Percentiles rank a stretch among this genome's conserved stretches.
phyloP scores from a whole-genome alignment of 1,140 invertebrate genomes.

The Papilio dardanus region DNA sequence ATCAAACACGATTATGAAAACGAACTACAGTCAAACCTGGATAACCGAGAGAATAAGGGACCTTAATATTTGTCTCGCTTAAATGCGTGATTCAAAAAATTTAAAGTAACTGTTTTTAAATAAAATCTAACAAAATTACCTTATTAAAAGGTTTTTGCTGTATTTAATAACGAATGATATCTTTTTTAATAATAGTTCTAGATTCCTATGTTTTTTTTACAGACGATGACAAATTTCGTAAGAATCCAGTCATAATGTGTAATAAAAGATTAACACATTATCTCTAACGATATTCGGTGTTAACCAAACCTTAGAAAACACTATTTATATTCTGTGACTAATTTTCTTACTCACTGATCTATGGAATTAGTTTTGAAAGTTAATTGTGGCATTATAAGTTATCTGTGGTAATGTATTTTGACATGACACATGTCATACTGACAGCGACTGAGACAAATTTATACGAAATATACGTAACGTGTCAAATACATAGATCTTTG shows the following conservation, averaged over 20 bases:
- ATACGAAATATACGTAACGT: no score
- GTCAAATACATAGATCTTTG: no score
- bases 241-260: background rate
- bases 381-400: background rate
- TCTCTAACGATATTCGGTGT: slow-evolving; percentile 10
- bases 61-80: no score
- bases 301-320: background rate
- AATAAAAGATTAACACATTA: slow-evolving; percentile 1
- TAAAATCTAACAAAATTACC: no score
- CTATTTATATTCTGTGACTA: background rate
- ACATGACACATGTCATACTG: no score
- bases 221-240: background rate
- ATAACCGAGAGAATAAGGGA: no score
- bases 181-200: background rate
- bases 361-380: slow-evolving; percentile 14
- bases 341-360: slow-evolving; percentile 21
- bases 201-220: background rate
- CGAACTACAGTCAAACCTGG: no score
- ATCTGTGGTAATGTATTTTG: background rate
- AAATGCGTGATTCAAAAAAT: no score
- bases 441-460: no score
- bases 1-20: background rate
- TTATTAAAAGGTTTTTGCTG: no score
- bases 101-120: no score
- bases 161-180: no score